Percentiles rank a stretch among this genome's conserved stretches.
Conservation (phyloP, 1,140 invertebrate genomes). For the Spodoptera litura region DNA sequence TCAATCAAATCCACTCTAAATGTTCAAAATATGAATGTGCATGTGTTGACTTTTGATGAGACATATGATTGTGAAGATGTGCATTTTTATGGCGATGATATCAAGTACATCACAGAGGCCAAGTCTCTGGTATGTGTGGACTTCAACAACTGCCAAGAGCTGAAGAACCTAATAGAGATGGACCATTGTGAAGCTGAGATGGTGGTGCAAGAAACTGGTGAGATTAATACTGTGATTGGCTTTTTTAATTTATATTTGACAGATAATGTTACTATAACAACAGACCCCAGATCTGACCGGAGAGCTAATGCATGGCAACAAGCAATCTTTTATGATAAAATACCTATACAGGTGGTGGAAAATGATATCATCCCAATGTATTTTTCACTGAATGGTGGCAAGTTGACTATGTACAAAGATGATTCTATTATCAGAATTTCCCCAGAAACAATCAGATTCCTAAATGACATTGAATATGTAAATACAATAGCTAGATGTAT, state of each 20-base stretch:
- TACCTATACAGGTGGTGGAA: constrained; percentile 72
- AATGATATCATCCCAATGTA: constrained; percentile 76
- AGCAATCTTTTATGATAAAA: constrained; percentile 88
- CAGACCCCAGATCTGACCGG: constrained; percentile 81
- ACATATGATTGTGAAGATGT: constrained; percentile 91
- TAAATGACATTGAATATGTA: constrained; percentile 86
- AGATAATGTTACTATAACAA: constrained; percentile 87
- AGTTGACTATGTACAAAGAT: constrained; percentile 65
- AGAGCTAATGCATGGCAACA: constrained; percentile 91
- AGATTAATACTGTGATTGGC: constrained; percentile 88
- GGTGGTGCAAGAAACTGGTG: constrained; percentile 81
- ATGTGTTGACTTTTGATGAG: constrained; percentile 71
- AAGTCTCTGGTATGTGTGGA: constrained; percentile 87
- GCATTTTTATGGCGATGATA: constrained; percentile 82
- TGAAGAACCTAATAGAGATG: constrained; percentile 78
- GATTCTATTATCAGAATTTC: constrained; percentile 71
- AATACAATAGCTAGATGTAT: constrained; percentile 71
- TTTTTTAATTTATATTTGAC: constrained; percentile 92
- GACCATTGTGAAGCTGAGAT: constrained; percentile 73
- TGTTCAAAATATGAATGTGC: constrained; percentile 72
- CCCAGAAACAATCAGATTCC: constrained; percentile 84
- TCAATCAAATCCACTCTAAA: constrained; percentile 76
- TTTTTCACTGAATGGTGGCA: constrained; percentile 80
- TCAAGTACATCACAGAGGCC: constrained; percentile 88
- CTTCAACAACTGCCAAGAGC: constrained; percentile 88